Conservation (phyloP, 2,888 invertebrate genomes). For the Seladonia tumulorum region DNA sequence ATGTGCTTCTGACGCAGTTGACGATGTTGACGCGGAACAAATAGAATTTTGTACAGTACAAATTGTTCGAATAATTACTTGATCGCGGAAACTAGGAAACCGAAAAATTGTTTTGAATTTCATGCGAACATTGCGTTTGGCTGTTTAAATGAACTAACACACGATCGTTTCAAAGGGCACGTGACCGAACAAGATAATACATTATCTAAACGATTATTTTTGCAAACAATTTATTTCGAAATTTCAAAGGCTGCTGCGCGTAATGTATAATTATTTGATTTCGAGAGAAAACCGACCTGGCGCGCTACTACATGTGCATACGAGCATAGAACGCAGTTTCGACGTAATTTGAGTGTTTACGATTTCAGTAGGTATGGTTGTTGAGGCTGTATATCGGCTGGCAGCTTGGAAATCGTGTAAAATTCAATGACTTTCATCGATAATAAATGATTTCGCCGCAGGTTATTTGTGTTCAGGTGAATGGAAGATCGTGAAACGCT, state of each 20-base stretch:
- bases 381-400: not conserved
- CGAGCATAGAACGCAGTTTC: not conserved
- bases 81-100: not conserved
- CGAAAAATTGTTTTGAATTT: not conserved
- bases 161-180: not conserved
- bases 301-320: not conserved
- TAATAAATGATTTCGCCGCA: slow-evolving; percentile 35
- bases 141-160: not conserved
- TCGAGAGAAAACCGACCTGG: not conserved
- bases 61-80: not conserved
- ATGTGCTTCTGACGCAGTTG: no score
- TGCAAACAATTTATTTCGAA: not conserved
- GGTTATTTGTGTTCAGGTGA: slow-evolving; percentile 35
- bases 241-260: not conserved
- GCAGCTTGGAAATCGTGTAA: slow-evolving; percentile 15
- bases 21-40: not conserved
- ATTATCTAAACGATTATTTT: not conserved
- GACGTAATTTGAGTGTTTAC: not conserved
- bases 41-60: not conserved
- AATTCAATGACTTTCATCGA: slow-evolving; percentile 29
- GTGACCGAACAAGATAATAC: not conserved
- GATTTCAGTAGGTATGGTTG: not conserved
- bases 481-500: slow-evolving; percentile 47
- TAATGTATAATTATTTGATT: not conserved
- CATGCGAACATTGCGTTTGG: not conserved